Evolutionary conservation across 2,888 invertebrate species (phyloP).

Genomic region (Craniophora ligustri): DNA sequence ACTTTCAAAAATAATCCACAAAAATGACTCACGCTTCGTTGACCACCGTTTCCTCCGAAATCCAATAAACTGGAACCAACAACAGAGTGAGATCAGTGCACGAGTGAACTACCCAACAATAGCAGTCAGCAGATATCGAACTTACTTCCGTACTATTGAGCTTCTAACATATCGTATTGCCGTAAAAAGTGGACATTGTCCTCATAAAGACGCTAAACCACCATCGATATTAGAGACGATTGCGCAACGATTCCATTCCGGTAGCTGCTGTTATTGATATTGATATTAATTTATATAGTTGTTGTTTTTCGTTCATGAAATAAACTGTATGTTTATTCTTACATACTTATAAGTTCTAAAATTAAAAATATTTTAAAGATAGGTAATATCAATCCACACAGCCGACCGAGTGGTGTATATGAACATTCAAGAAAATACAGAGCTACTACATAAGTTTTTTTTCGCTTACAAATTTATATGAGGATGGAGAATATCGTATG

Average conservation of each 20-base stretch:
- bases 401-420: too few species aligned
- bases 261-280: constrained; percentile 45
- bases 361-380: too few species aligned
- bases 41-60: constrained; percentile 21
- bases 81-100: constrained; percentile 41
- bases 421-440: too few species aligned
- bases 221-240: constrained; percentile 43
- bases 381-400: too few species aligned
- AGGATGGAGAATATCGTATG: too few species aligned
- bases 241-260: constrained; percentile 45
- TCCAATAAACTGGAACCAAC: constrained; percentile 44
- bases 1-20: background rate
- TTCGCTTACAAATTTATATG: too few species aligned
- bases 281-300: constrained; percentile 26
- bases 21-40: background rate
- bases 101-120: constrained; percentile 46
- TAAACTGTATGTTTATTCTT: too few species aligned
- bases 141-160: constrained; percentile 82
- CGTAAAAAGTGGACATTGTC: constrained; percentile 74
- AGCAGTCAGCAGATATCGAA: constrained; percentile 64
- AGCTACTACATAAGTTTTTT: too few species aligned
- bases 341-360: too few species aligned
- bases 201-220: constrained; percentile 62
- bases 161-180: constrained; percentile 65
- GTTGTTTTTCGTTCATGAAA: constrained; percentile 12